phyloP scores from a whole-genome alignment of 2,797 vertebrate species.

The Holocentrus rufus region DNA sequence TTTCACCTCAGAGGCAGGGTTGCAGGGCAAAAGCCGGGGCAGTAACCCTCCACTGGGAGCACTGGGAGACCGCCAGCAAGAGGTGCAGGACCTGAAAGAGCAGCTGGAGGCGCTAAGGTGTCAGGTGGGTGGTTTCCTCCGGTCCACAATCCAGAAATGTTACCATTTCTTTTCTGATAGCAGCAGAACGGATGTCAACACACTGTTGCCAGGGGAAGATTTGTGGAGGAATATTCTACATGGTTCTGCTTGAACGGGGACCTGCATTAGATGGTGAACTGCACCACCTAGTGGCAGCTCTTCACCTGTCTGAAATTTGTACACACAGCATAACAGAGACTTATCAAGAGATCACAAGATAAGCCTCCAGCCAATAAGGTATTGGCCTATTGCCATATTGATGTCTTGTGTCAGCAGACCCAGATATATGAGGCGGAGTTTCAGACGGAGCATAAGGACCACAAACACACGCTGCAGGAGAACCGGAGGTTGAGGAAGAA shows the following conservation, averaged over 20 bases:
- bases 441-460: conserved; percentile 82
- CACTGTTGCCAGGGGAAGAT: conserved; percentile 76
- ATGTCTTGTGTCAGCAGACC: conserved; percentile 74
- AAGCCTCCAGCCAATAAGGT: conserved; percentile 15
- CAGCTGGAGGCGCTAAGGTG: conserved; percentile 81
- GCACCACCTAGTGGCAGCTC: conserved; percentile 75
- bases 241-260: conserved; percentile 11
- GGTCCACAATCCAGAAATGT: conserved; percentile 33
- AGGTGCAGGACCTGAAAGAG: conserved; percentile 80
- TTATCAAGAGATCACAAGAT: conserved; percentile 32
- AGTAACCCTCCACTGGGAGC: conserved; percentile 25
- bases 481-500: conserved; percentile 82
- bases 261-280: conserved; percentile 45
- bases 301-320: not conserved
- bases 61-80: conserved; percentile 57
- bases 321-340: not conserved
- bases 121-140: conserved; percentile 75
- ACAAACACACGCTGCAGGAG: conserved; percentile 82
- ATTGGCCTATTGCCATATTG: conserved; percentile 30
- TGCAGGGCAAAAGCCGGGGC: conserved; percentile 41
- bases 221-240: conserved; percentile 25
- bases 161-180: conserved; percentile 42
- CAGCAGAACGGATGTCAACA: conserved; percentile 54
- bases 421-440: conserved; percentile 84
- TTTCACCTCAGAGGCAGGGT: conserved; percentile 37